phyloP scores from a whole-genome alignment of 2,797 vertebrate species.

The Lateolabrax maculatus region DNA sequence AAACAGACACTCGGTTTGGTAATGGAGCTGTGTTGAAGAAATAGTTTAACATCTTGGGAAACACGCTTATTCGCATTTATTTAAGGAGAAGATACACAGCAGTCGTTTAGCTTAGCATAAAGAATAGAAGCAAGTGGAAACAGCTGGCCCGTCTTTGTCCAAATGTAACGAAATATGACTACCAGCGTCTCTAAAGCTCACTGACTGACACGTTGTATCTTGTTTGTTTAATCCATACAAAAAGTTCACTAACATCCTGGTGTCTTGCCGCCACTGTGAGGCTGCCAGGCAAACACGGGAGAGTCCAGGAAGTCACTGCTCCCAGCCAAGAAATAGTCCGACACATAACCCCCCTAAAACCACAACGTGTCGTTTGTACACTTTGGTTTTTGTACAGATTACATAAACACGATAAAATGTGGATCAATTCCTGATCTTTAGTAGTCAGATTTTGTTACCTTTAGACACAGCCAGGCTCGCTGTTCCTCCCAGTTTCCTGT shows the following conservation, averaged over 20 bases:
- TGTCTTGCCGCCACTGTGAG: neutral
- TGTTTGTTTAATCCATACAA: neutral
- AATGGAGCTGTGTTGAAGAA: neutral
- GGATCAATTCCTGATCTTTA: neutral
- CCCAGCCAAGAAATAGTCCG: neutral
- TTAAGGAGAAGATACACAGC: neutral
- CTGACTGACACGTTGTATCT: neutral
- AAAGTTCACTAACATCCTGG: neutral
- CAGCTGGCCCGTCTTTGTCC: neutral
- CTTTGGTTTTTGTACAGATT: neutral
- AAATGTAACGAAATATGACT: neutral
- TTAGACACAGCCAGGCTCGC: neutral
- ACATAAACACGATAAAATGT: neutral
- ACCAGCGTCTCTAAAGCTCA: too few species aligned
- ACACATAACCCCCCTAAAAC: neutral
- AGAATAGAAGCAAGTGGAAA: constrained; percentile 13
- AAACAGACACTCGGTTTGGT: neutral
- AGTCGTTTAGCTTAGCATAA: neutral
- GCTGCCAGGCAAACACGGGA: neutral
- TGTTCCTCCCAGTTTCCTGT: neutral
- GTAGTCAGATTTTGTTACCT: neutral
- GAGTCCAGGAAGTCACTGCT: neutral
- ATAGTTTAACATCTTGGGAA: neutral
- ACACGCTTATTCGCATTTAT: neutral
- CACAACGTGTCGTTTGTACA: neutral